Evolutionary conservation across 2,113 vertebrate genomes (phyloP).

Genomic region (Anoplopoma fimbria): DNA sequence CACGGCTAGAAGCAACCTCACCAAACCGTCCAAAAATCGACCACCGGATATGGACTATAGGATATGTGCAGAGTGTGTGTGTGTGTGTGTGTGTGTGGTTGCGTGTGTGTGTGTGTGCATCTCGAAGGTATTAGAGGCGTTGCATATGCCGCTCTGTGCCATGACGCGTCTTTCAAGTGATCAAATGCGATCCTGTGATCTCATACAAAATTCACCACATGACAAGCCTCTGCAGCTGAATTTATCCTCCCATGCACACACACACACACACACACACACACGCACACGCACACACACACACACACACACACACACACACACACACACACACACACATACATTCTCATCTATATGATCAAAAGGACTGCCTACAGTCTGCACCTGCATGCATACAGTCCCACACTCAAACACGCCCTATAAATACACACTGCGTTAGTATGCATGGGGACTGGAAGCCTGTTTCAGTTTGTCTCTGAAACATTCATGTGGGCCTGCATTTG

Average conservation of each 20-base stretch:
- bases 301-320: conserved; percentile 13
- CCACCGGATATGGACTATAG: neutral
- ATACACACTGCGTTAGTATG: conserved; percentile 47
- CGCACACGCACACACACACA: conserved; percentile 16
- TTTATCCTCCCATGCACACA: conserved; percentile 9
- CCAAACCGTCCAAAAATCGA: neutral
- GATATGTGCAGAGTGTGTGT: conserved; percentile 9
- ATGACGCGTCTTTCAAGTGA: conserved; percentile 30
- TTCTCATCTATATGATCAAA: conserved; percentile 51
- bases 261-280: conserved; percentile 10
- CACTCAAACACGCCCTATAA: conserved; percentile 46
- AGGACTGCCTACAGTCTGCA: conserved; percentile 16
- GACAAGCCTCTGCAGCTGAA: conserved; percentile 30
- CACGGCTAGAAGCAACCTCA: neutral
- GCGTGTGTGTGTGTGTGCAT: conserved; percentile 10
- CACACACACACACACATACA: conserved; percentile 21
- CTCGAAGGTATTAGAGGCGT: conserved; percentile 16
- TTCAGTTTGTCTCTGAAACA: conserved; percentile 62
- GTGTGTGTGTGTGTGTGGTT: neutral
- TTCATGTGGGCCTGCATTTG: conserved; percentile 67
- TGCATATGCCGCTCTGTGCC: neutral
- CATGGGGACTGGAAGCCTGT: conserved; percentile 38
- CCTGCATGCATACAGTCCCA: conserved; percentile 38
- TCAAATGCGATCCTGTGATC: conserved; percentile 14
- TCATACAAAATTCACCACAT: conserved; percentile 48